Evolutionary conservation across 2,888 invertebrate species (phyloP).

Genomic region (Epirrita christyi): DNA sequence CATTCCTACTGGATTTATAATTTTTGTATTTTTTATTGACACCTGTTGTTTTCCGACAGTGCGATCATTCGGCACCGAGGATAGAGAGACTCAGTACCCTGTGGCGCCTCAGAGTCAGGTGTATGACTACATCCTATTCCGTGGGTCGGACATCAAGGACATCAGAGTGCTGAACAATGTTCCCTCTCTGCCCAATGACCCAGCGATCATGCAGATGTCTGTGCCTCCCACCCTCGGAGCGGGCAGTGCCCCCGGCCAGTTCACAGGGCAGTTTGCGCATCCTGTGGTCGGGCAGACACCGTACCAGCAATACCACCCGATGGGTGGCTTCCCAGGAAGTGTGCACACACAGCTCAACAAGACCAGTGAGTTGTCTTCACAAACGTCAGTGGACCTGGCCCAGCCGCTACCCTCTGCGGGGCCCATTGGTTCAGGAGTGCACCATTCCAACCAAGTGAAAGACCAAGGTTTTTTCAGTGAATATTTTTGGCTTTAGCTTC

Average conservation of each 20-base stretch:
- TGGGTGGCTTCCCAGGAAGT: slow-evolving; percentile 80
- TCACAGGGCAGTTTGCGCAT: slow-evolving; percentile 87
- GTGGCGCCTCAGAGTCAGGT: slow-evolving; percentile 99
- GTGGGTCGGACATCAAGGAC: slow-evolving; percentile 99
- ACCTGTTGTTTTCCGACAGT: slow-evolving; percentile 86
- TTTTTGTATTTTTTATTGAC: slow-evolving; percentile 5
- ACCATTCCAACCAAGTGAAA: slow-evolving; percentile 82
- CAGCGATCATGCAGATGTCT: slow-evolving; percentile 97
- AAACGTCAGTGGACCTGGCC: slow-evolving; percentile 73
- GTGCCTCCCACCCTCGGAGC: slow-evolving; percentile 89
- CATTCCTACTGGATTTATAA: slow-evolving; percentile 8
- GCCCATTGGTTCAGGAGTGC: slow-evolving; percentile 79
- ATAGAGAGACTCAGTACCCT: slow-evolving; percentile 97
- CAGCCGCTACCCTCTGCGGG: slow-evolving; percentile 66
- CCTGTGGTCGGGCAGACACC: slow-evolving; percentile 87
- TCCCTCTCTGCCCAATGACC: slow-evolving; percentile 96
- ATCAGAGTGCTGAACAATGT: slow-evolving; percentile 97
- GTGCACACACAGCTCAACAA: slow-evolving; percentile 77
- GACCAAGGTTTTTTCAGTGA: slow-evolving; percentile 79
- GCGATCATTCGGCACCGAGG: slow-evolving; percentile 99
- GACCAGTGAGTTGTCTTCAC: slow-evolving; percentile 83
- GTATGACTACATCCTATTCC: slow-evolving; percentile 99
- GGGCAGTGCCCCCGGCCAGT: slow-evolving; percentile 86
- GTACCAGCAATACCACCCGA: slow-evolving; percentile 78
- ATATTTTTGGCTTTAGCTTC: slow-evolving; percentile 65